Conservation (phyloP, 2,888 invertebrate species). For the Trachelus stipa region DNA sequence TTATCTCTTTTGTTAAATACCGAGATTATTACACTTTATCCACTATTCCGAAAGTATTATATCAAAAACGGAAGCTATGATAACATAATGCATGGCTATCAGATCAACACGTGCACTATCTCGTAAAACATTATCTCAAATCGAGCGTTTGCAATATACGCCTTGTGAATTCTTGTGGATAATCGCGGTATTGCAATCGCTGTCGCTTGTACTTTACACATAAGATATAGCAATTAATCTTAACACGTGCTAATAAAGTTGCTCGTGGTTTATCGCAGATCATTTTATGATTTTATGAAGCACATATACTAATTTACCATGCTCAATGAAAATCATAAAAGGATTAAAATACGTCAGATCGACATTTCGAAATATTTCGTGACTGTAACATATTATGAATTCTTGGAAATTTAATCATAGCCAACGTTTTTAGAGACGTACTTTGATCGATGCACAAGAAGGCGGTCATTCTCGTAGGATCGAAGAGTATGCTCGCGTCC, state of each 20-base stretch:
- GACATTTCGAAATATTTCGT: too few relatives aligned
- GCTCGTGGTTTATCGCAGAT: neutral
- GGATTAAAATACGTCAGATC: neutral
- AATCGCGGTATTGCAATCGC: neutral
- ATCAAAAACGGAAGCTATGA: neutral
- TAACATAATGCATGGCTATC: neutral
- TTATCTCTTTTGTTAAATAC: neutral
- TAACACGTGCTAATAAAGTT: neutral
- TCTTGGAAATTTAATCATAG: too few relatives aligned
- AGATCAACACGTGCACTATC: neutral
- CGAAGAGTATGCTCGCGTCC: slow-evolving; percentile 35
- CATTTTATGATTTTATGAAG: neutral
- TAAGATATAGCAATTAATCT: neutral
- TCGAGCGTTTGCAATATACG: neutral
- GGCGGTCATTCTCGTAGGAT: slow-evolving; percentile 38
- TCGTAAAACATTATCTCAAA: neutral
- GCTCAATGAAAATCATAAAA: neutral
- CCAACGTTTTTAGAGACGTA: slow-evolving; percentile 3
- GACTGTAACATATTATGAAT: too few relatives aligned
- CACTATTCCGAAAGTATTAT: neutral
- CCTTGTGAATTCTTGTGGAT: neutral
- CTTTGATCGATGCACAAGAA: slow-evolving; percentile 42
- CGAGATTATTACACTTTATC: neutral
- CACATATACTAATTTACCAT: neutral
- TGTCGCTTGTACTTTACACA: neutral